A percentile compares a stretch with the other conserved stretches of the same genome.
Evolutionary conservation across 2,888 invertebrate species (phyloP).

Genomic region (Lepeophtheirus nordmannii): DNA sequence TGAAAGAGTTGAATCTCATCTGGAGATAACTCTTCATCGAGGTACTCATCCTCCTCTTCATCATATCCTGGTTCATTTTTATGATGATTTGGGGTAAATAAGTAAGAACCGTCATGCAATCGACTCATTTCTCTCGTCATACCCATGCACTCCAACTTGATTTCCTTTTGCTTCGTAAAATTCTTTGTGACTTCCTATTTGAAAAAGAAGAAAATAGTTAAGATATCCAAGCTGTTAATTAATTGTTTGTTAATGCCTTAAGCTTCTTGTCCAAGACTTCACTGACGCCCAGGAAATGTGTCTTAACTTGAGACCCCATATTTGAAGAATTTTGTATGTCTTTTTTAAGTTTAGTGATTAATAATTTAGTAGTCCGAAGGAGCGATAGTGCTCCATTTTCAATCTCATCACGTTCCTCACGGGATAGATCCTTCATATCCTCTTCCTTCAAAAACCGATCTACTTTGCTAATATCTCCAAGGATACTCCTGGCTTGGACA

Average conservation of each 20-base stretch:
- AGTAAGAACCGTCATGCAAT: not conserved
- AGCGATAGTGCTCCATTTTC: slow-evolving; percentile 70
- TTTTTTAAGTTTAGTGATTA: slow-evolving; percentile 56
- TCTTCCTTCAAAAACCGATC: not conserved
- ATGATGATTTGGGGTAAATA: not conserved
- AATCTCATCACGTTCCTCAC: slow-evolving; percentile 64
- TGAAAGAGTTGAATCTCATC: slow-evolving; percentile 88
- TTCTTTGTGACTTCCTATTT: not conserved
- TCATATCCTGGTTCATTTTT: not conserved
- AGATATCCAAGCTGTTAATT: no score
- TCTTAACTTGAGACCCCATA: slow-evolving; percentile 49
- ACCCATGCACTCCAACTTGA: not conserved
- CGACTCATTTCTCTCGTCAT: slow-evolving; percentile 11
- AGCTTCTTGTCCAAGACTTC: slow-evolving; percentile 61
- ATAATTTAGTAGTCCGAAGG: slow-evolving; percentile 59
- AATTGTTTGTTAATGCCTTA: slow-evolving; percentile 65
- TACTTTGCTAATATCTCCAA: not conserved
- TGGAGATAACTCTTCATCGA: slow-evolving; percentile 49
- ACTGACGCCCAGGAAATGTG: slow-evolving; percentile 59
- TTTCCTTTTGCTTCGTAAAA: not conserved
- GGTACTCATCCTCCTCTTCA: slow-evolving; percentile 21
- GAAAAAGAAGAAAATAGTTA: not conserved
- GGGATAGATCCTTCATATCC: not conserved
- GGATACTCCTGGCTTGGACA: not conserved
- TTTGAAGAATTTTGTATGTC: slow-evolving; percentile 41